Evolutionary conservation across 2,797 vertebrate species (phyloP).

Genomic region (Nannoperca obscura): DNA sequence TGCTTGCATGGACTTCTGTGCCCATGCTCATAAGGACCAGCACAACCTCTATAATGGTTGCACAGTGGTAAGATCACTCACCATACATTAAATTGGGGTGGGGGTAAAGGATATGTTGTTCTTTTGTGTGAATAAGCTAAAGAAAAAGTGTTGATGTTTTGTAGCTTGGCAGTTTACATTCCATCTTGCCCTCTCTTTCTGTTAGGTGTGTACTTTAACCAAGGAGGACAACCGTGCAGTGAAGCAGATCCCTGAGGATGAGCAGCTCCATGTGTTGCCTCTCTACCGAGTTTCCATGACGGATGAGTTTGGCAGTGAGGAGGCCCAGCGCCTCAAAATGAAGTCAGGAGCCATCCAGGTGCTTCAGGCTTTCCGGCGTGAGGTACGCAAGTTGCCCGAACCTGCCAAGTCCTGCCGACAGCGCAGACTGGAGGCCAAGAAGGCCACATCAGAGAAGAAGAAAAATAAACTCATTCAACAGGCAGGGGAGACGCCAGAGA

Average conservation of each 20-base stretch:
- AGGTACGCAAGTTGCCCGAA: constrained; percentile 95
- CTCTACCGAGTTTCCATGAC: constrained; percentile 93
- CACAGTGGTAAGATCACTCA: constrained; percentile 91
- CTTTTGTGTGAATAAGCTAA: not conserved
- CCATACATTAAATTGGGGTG: not conserved
- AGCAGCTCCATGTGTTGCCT: constrained; percentile 97
- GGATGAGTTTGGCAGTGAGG: constrained; percentile 95
- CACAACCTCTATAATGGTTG: constrained; percentile 98
- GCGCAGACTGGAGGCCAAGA: constrained; percentile 94
- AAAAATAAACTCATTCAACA: constrained; percentile 93
- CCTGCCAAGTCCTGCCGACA: constrained; percentile 97
- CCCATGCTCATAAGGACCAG: constrained; percentile 98
- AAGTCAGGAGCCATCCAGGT: constrained; percentile 93
- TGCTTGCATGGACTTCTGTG: constrained; percentile 99
- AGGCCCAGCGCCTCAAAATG: constrained; percentile 93
- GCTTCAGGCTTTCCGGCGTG: constrained; percentile 92
- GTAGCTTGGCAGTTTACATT: not conserved
- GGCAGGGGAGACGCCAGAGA: constrained; percentile 90
- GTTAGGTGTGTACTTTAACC: constrained; percentile 96
- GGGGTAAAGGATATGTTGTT: not conserved
- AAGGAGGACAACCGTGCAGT: constrained; percentile 97
- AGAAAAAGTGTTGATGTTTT: not conserved
- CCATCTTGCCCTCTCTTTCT: constrained; percentile 2
- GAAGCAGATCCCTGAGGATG: constrained; percentile 92
- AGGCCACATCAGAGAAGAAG: constrained; percentile 94